phyloP scores from a whole-genome alignment of 2,113 vertebrate genomes.

The Cephalopholis sonnerati region DNA sequence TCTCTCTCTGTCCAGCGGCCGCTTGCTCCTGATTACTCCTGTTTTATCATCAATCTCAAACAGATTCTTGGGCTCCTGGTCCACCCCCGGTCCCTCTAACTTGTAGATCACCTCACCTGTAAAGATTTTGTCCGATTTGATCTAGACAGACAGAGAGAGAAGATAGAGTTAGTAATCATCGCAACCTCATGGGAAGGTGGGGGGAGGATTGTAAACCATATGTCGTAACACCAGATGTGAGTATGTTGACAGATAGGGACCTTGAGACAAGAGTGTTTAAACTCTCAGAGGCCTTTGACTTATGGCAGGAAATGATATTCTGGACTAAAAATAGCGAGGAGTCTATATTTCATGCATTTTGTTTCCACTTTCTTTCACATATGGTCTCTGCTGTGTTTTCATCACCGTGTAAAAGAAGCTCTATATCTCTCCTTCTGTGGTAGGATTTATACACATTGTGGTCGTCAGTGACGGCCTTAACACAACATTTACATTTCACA shows the following conservation, averaged over 20 bases:
- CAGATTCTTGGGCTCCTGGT: conserved; percentile 92
- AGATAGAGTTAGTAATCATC: conserved; percentile 45
- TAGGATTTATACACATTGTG: conserved; percentile 28
- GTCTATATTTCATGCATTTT: conserved; percentile 36
- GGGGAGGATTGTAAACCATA: conserved; percentile 17
- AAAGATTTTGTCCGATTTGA: conserved; percentile 96
- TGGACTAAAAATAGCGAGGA: conserved; percentile 33
- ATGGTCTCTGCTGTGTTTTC: conserved; percentile 6
- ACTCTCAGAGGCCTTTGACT: conserved; percentile 41
- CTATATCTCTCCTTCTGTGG: conserved; percentile 9
- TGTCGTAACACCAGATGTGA: conserved; percentile 66
- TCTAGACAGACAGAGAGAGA: conserved; percentile 81
- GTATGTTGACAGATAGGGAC: conserved; percentile 35
- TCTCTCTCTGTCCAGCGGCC: conserved; percentile 93
- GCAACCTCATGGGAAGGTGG: conserved; percentile 19
- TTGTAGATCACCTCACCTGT: conserved; percentile 94
- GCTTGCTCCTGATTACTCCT: conserved; percentile 91
- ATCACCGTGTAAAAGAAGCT: conserved; percentile 34
- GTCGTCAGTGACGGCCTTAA: conserved; percentile 4
- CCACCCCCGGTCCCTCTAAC: conserved; percentile 95
- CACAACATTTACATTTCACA: conserved; percentile 47
- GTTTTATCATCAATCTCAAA: conserved; percentile 95
- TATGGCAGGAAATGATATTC: conserved; percentile 49
- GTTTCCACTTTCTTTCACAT: conserved; percentile 22
- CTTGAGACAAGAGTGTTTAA: conserved; percentile 40